Evolutionary conservation across 2,797 vertebrate species (phyloP).

Genomic region (Parauchenoglanis ngamensis): DNA sequence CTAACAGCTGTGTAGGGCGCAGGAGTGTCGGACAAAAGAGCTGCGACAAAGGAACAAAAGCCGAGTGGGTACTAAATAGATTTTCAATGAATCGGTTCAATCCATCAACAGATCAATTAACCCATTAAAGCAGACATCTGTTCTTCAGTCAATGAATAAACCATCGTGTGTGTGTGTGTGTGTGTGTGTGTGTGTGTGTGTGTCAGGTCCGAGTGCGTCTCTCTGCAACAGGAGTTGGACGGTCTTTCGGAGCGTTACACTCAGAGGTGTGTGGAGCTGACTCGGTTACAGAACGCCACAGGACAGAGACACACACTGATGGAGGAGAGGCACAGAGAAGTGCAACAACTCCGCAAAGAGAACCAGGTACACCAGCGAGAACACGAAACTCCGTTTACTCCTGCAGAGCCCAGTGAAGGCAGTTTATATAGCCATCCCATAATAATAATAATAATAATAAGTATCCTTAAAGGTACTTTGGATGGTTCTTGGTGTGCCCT

Average conservation of each 20-base stretch:
- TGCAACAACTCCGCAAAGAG: conserved; percentile 84
- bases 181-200: conserved; percentile 23
- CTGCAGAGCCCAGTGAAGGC: background rate
- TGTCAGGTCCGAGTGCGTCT: conserved; percentile 70
- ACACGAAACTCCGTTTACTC: background rate
- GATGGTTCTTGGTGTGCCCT: too few species aligned
- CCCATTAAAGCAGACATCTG: conserved; percentile 31
- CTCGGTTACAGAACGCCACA: conserved; percentile 73
- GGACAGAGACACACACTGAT: conserved; percentile 78
- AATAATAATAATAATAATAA: too few species aligned
- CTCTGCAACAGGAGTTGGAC: conserved; percentile 83
- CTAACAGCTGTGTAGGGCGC: conserved; percentile 27
- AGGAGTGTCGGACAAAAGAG: background rate
- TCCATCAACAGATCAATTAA: conserved; percentile 38
- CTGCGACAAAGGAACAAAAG: conserved; percentile 21
- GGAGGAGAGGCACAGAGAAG: conserved; percentile 78
- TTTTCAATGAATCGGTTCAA: conserved; percentile 28
- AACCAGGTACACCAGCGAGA: conserved; percentile 81
- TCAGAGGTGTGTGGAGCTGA: conserved; percentile 88
- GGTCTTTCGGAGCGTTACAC: conserved; percentile 87
- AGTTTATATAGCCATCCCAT: background rate
- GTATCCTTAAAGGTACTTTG: too few species aligned
- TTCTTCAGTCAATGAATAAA: conserved; percentile 37
- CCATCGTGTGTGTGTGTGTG: conserved; percentile 39
- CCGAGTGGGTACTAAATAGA: background rate